Base-by-base conservation (phyloP, 35 echinoderm and acorn worm genomes). In the Patiria miniata region DNA sequence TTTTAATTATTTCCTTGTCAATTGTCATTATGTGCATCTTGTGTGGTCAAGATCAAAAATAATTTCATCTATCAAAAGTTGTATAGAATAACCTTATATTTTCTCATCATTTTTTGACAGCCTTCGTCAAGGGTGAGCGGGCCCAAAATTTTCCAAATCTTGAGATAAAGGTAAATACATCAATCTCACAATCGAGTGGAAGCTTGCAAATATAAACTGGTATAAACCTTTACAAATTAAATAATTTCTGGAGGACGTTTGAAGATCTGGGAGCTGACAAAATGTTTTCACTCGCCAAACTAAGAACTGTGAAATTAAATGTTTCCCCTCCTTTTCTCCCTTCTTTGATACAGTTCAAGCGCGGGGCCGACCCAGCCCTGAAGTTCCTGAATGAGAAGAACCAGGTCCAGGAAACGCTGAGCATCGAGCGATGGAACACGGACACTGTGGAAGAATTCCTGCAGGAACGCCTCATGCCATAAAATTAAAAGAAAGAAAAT, bases 361-460 rank as follows among this genome's bases (percentile, higher is more conserved):
- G 94, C 68, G 96, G 96, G 73, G 88, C 92, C 5, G 96, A 98
- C 73, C 96, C 96, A 38, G 69, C 91, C 78, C 86, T 98, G 15
- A 98, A 94, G 65, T 98, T 98, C 86, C 59, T 94, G 52, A 86
- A 94, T 87, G 89, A 94, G 28, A 80, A 94, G 7, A 60, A 89
- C 37, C 81, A 91, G 30, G 82, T 98, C 4, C 38, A 91, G 52
- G 96, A 98, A 52, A 93, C 91, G 10, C 93, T 98, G 30, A 94
- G 92, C 89, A 98, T 98, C 47, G 96, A 98, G 21, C 91, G 90
- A 80, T 98, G 96, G 96, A 98, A 94, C 89, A 98, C 96, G 21
- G 96, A 98, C 60, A 94, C 96, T 73, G 89, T 98, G 78, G 96
- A 94, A 83, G 96, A 94, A 83, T 94, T 98, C 86, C 88, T 98